Evolutionary conservation across 2,113 vertebrate genomes (phyloP), one percentile per base, ranked within the genome.

Genomic region (Scatophagus argus): DNA sequence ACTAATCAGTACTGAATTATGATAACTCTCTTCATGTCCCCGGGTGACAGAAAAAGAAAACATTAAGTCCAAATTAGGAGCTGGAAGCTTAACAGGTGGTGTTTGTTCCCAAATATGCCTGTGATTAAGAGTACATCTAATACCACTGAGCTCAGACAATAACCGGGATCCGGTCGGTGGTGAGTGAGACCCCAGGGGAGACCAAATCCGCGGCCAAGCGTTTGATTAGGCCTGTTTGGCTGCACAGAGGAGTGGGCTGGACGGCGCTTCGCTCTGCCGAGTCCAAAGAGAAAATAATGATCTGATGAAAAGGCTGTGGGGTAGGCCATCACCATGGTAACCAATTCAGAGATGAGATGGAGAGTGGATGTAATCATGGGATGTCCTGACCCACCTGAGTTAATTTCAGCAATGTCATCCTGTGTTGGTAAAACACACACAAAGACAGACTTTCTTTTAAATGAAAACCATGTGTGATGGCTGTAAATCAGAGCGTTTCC

Each of bases 281-380:
- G 69, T 39, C 78, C 72, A 54, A 61, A 64, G 56, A 76, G 75
- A 71, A 88, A 74, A 85, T 85, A 80, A 88, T 84, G 69, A 91
- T 87, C 62, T 75, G 74, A 84, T 63, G 25, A 81, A 79, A n/a
- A 76, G 38, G 68, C 62, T 75, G 46, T 74, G 39, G 58, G 74
- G 43, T 31, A 43, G 62, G 43, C 68, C 55, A 63, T 88, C 49
- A 4, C 85, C 82, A 81, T 87, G 74, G 84, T 17, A 58, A 92
- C 82, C 54, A 31, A 23, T 39, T 63, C 61, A 62, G 19, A 72
- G 41, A 82, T 63, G 77, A 86, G 23, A 59, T 10, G 25, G 5
- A 64, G 58, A 67, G 46, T 41, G 21, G 46, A 66, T 44, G 69
- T 61, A 77, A 84, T 86, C 38, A 68, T 12, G 27, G 43, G 49